These are phyloP conservation scores for Aleadryas rufinucha DNA, from an alignment of 2,113 vertebrate species.

Conservation along the genomic window DNA sequence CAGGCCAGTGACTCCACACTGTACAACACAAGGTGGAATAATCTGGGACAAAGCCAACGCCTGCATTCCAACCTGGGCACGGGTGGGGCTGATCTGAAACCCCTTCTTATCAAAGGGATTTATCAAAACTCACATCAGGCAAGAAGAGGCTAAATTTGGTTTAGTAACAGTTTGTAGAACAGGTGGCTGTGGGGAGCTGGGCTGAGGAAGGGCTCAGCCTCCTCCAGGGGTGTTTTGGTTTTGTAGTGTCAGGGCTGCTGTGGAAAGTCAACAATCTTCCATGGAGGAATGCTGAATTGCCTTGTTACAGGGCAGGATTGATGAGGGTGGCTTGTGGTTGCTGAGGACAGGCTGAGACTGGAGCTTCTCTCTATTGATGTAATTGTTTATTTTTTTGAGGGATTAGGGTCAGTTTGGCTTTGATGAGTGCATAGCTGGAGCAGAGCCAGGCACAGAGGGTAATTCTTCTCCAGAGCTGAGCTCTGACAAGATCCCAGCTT, in stretches of 20 bases:
- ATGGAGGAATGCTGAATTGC: background rate
- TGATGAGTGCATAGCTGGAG: background rate
- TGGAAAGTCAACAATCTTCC: background rate
- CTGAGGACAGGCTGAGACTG: background rate
- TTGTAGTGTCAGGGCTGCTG: background rate
- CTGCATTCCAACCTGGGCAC: fast-evolving
- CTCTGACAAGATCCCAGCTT: background rate
- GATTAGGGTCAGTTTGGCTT: background rate
- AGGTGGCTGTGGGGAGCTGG: background rate
- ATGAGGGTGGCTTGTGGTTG: background rate
- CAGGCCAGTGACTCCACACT: background rate
- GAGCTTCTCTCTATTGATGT: background rate
- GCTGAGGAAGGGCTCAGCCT: background rate
- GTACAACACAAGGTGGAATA: background rate
- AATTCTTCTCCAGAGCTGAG: background rate
- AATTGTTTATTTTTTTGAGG: background rate
- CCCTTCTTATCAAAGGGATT: background rate
- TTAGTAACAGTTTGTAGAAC: background rate
- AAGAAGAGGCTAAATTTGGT: background rate
- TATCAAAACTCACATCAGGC: background rate
- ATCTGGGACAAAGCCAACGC: background rate
- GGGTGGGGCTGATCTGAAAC: background rate
- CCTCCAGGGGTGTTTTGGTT: background rate
- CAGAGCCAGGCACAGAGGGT: background rate
- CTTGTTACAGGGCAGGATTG: background rate